Percentiles rank a stretch among this genome's conserved stretches.
phyloP scores from a whole-genome alignment of 2,113 vertebrate genomes.

The Pomatorhinus ruficollis region DNA sequence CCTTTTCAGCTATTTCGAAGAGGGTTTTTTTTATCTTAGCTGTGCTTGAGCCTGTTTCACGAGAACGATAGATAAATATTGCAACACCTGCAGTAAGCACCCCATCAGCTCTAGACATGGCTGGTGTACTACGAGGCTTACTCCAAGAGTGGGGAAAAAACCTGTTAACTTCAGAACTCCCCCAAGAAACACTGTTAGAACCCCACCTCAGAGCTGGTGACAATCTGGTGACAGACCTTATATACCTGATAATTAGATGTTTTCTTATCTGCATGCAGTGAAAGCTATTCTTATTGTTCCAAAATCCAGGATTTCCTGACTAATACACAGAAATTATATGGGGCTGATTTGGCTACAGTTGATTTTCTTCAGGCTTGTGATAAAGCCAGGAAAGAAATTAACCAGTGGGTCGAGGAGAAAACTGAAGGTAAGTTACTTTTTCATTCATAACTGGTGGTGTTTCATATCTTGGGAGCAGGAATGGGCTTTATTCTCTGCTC shows the following conservation, averaged over 20 bases:
- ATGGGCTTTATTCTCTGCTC: neutral
- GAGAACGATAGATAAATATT: neutral
- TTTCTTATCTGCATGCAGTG: neutral
- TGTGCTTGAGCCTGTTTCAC: neutral
- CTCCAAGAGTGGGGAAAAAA: neutral
- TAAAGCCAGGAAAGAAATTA: conserved; percentile 81
- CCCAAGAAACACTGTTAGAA: neutral
- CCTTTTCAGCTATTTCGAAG: neutral
- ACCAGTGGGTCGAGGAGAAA: conserved; percentile 88
- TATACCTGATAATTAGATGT: neutral
- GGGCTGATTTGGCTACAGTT: conserved; percentile 82
- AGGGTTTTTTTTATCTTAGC: neutral
- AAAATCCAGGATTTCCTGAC: conserved; percentile 82
- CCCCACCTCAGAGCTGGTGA: neutral
- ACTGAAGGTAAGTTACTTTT: conserved; percentile 81
- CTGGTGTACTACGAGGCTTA: neutral
- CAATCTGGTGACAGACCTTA: neutral
- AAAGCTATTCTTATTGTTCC: neutral
- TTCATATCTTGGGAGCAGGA: neutral
- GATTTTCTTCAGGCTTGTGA: conserved; percentile 82
- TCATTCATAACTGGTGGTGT: neutral
- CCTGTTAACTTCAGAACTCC: neutral
- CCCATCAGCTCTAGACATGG: neutral
- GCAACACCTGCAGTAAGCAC: neutral
- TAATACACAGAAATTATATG: conserved; percentile 81